Conservation (phyloP, 1,140 invertebrate genomes). For the Brachionus rotundiformis region DNA sequence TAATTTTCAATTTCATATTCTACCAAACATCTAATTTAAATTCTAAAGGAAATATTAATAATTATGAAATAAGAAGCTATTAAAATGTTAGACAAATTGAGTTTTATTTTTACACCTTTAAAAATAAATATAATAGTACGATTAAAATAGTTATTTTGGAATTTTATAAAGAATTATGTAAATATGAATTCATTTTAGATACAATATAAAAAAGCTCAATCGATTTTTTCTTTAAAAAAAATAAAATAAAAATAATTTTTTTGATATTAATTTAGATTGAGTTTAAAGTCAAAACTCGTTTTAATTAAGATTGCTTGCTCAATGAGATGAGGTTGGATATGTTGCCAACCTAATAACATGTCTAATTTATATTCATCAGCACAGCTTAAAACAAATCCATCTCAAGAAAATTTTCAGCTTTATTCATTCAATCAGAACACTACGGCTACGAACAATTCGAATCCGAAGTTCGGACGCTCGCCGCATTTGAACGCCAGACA, state of each 20-base stretch:
- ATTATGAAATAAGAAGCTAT: neutral
- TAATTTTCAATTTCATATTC: too few species aligned
- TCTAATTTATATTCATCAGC: slow-evolving; percentile 33
- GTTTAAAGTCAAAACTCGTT: neutral
- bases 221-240: neutral
- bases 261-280: neutral
- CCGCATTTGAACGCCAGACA: neutral
- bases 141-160: neutral
- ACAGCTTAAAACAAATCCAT: slow-evolving; percentile 1
- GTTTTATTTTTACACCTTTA: neutral
- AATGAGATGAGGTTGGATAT: slow-evolving; percentile 48
- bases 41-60: neutral
- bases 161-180: neutral
- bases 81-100: neutral
- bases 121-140: neutral
- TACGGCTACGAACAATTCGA: neutral
- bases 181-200: neutral
- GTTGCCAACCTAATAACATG: slow-evolving; percentile 45
- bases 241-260: neutral
- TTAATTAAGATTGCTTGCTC: neutral
- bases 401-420: slow-evolving; percentile 4
- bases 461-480: neutral
- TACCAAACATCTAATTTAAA: neutral
- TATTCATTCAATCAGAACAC: slow-evolving; percentile 18
- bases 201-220: neutral